These are phyloP conservation scores for Martes martes DNA, from an alignment of 2,113 vertebrate genomes.

Conservation along the genomic window DNA sequence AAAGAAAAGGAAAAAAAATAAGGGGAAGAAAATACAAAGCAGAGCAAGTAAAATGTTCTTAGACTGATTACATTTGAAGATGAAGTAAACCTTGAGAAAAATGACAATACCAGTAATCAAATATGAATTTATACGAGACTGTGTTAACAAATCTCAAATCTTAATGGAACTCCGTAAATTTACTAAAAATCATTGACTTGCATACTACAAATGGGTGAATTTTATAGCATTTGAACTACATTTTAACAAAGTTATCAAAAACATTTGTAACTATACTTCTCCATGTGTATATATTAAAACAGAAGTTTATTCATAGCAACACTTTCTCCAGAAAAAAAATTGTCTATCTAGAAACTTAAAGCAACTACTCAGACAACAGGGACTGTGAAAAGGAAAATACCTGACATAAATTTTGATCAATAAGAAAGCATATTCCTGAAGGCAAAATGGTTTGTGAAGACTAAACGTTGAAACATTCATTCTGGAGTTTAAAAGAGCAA, in stretches of 20 bases:
- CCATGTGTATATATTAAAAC: not conserved
- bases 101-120: not conserved
- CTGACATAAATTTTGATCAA: not conserved
- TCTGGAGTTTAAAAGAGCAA: not conserved
- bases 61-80: not conserved
- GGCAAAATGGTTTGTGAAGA: not conserved
- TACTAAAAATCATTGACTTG: not conserved
- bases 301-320: not conserved
- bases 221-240: not conserved
- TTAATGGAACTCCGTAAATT: not conserved
- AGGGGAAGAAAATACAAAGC: not conserved
- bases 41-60: constrained; percentile 28
- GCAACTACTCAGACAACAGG: not conserved
- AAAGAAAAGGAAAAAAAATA: not conserved
- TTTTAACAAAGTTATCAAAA: not conserved
- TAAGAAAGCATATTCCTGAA: not conserved
- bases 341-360: not conserved
- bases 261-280: not conserved
- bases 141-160: not conserved
- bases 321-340: not conserved
- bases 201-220: not conserved
- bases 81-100: constrained; percentile 40
- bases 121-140: not conserved
- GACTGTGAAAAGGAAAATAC: not conserved
- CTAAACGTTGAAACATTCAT: not conserved